Base-by-base conservation (phyloP, 2,113 vertebrate genomes). In the Mesocricetus auratus region DNA sequence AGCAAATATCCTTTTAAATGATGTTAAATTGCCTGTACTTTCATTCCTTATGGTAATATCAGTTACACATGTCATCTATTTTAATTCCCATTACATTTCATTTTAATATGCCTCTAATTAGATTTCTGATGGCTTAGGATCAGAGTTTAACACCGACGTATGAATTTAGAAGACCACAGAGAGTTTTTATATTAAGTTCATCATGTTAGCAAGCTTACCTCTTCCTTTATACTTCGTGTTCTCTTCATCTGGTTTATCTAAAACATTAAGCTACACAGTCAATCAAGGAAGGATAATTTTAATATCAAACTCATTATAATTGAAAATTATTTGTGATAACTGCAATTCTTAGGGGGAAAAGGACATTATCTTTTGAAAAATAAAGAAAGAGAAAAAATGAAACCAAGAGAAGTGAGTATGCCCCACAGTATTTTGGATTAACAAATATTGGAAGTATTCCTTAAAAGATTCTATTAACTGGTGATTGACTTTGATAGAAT, bases 61-160 rank as follows among this genome's bases (percentile, higher is more conserved):
- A 89, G 33, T 50, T 94, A 74, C 21, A 24, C 7, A 60, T 36
- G 5, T 64, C 31, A 60, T 73, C 39, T 62, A 0, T 79, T 75
- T 93, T 69, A 94, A 39, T 79, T 69, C 68, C 94, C 36, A 92
- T 31, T 24, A 68, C 26, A 68, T 47, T 47, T 33, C 12, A 86
- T 12, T 47, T 86, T 91, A 77, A 81, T 85, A 15, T 94, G 47
- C n/a, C 95, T 58, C 64, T 73, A 66, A 78, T 91, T 93, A 81
- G 53, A 21, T 66, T 62, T 60, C 58, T 92, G 29, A 71, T 60
- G 42, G 56, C 53, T 88, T 53, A 88, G 15, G 58, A 7, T 91
- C 71, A 92, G 22, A 87, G n/a, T 45, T 83, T 69, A 6, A 26
- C 45, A 58, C 26, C 75, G 79, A 75, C 2, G 3, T 86, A 50